Conservation (phyloP, 2,113 vertebrate genomes). For the Colossoma macropomum region DNA sequence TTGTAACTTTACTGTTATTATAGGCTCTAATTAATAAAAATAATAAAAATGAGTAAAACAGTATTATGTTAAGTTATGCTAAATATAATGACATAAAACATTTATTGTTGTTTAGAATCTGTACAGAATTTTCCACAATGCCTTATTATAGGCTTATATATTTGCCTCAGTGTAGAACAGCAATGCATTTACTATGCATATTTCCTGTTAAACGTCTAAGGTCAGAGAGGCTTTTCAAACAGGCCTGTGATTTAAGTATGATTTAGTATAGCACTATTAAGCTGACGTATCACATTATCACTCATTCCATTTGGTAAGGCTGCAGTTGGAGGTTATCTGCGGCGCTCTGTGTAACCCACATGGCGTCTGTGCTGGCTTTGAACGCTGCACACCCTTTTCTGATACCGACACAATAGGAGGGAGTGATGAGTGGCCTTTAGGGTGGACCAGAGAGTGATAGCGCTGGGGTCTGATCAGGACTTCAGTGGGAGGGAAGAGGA, state of each 20-base stretch:
- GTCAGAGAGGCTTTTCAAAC: background rate
- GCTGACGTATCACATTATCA: constrained; percentile 19
- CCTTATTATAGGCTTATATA: too few species aligned
- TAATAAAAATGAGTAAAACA: too few species aligned
- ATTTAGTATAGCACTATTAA: constrained; percentile 21
- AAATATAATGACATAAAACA: background rate
- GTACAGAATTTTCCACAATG: too few species aligned
- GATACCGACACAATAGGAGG: constrained; percentile 74
- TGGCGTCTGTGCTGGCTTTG: constrained; percentile 55
- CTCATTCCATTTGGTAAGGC: constrained; percentile 31
- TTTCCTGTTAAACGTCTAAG: background rate
- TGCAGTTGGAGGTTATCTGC: constrained; percentile 61
- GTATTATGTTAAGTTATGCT: background rate
- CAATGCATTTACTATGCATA: background rate
- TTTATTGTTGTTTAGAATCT: too few species aligned
- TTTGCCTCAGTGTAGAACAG: background rate
- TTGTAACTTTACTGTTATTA: too few species aligned
- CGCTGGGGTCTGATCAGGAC: constrained; percentile 3
- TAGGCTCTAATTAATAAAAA: too few species aligned
- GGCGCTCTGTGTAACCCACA: constrained; percentile 61
- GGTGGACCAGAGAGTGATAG: constrained; percentile 64
- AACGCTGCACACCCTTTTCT: constrained; percentile 76
- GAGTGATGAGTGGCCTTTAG: constrained; percentile 63
- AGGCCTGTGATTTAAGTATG: background rate
- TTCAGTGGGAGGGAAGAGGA: constrained; percentile 35